Evolutionary conservation across 2,113 vertebrate species (phyloP), one percentile per base, ranked within the genome.

Genomic region (Dicerorhinus sumatrensis): DNA sequence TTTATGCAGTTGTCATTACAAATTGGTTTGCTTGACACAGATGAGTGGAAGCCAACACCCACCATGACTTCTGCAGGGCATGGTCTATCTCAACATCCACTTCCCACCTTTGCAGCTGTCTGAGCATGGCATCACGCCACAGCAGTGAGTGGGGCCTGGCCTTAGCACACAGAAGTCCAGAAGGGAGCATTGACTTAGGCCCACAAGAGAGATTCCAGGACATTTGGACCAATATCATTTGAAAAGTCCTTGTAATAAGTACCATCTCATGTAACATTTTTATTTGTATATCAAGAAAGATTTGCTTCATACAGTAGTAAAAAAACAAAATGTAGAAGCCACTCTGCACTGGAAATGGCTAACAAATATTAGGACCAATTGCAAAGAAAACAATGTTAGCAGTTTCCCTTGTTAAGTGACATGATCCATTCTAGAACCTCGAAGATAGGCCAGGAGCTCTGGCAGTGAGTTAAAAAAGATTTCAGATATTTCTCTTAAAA

Each of bases 1-100:
- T 1, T 8, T 27, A 25, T 11, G 25, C 39, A 20, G 1, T 1
- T 14, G 33, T 31, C 36, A 25, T 27, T 1, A 6, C 4, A 2
- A 3, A 16, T 31, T 20, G 21, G 25, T 56, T 33, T 65, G 46
- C 33, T 62, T 17, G 76, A 3, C 3, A 2, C 73, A 17, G 5
- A 58, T 11, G 5, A 14, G 13, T 23, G 31, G 65, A 65, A 75
- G 65, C 7, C 14, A 36, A 5, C 0, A 3, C 8, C 46, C 56
- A 6, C 39, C 25, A 14, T 27, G 87, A 31, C 58, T 48, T 75
- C 13, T 27, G 1, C 25, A n/a, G 54, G 85, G n/a, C 21, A 9
- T 16, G 42, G 77, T 1, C 3, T 42, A 54, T 13, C 25, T 11
- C 48, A 31, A 5, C 13, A 20, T 25, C n/a, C 4, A 36, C 0